Conservation (phyloP, 2,113 vertebrate species). For the Pycnonotus jocosus region DNA sequence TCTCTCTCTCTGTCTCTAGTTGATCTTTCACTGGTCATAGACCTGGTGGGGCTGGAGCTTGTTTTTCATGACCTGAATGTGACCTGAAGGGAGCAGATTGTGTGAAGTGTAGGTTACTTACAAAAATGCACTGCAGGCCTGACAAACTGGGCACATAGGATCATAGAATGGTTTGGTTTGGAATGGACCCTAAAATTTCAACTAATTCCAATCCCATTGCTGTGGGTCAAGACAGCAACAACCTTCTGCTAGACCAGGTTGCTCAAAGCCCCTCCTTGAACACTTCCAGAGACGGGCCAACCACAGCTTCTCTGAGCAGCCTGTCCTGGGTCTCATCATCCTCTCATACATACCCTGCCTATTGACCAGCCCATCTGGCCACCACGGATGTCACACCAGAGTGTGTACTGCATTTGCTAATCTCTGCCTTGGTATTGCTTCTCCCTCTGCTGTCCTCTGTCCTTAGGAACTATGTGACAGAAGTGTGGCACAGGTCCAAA, state of each 20-base stretch:
- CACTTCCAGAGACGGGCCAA: not conserved
- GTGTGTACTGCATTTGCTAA: not conserved
- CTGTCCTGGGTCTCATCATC: not conserved
- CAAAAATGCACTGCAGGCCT: not conserved
- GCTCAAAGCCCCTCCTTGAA: not conserved
- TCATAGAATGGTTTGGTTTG: no score
- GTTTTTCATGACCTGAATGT: not conserved
- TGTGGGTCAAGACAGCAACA: fast-evolving
- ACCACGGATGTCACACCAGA: not conserved
- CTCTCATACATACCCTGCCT: not conserved
- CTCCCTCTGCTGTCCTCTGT: not conserved
- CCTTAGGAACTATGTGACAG: not conserved
- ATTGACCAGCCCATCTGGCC: not conserved
- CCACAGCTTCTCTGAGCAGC: not conserved
- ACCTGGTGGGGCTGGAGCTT: not conserved
- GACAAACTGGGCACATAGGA: not conserved
- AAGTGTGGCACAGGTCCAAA: not conserved
- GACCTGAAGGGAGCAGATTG: not conserved
- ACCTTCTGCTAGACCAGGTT: not conserved
- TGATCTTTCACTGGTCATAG: not conserved
- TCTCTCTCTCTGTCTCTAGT: not conserved
- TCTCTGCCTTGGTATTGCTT: not conserved
- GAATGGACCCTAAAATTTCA: not conserved
- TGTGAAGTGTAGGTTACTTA: not conserved
- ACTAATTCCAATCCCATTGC: not conserved